These are phyloP conservation scores for Andrena dorsata DNA, from an alignment of 2,888 invertebrate genomes.

Conservation along the genomic window DNA sequence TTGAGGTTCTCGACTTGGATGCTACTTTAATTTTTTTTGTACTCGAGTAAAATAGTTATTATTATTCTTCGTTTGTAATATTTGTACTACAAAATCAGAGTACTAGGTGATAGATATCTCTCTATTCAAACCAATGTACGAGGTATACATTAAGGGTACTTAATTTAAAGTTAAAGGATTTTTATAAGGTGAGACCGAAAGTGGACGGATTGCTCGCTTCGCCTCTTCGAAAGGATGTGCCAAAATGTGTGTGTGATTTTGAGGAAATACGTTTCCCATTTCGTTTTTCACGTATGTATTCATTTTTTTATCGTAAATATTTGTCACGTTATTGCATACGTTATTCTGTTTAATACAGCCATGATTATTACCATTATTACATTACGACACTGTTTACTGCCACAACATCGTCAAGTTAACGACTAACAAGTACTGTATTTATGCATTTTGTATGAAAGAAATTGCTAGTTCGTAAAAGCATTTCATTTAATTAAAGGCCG, in stretches of 20 bases:
- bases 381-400: slow-evolving; percentile 15
- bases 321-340: neutral
- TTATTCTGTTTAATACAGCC: slow-evolving; percentile 23
- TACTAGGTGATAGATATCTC: neutral
- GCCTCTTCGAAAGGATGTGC: slow-evolving; percentile 57
- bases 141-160: neutral
- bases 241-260: slow-evolving; percentile 52
- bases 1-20: neutral
- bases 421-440: slow-evolving; percentile 23
- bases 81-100: neutral
- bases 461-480: slow-evolving; percentile 10
- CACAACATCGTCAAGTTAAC: slow-evolving; percentile 19
- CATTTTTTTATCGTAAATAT: neutral
- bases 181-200: slow-evolving; percentile 30
- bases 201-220: slow-evolving; percentile 34
- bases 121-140: neutral
- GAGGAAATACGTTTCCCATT: neutral
- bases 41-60: neutral
- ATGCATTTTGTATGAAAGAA: slow-evolving; percentile 31
- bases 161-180: slow-evolving; percentile 13
- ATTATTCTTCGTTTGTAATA: neutral
- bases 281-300: neutral
- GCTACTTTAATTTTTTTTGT: neutral
- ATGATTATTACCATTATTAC: slow-evolving; percentile 25
- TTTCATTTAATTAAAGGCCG: slow-evolving; percentile 21